phyloP scores from a whole-genome alignment of 1,140 invertebrate species.

The Cotesia glomerata region DNA sequence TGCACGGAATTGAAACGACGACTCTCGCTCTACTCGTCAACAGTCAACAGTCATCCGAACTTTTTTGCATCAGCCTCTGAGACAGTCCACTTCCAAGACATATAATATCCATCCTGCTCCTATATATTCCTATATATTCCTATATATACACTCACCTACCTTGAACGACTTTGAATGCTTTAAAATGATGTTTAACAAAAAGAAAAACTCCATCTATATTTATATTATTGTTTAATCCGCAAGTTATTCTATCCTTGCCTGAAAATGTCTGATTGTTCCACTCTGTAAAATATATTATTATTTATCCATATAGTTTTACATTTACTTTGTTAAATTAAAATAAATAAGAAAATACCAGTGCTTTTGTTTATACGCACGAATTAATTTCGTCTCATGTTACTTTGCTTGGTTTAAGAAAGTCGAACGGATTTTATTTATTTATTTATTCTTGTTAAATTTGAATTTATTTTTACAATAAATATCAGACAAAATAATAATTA shows the following conservation, averaged over 20 bases:
- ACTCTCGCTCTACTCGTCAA: constrained; percentile 8
- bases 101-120: too few species aligned
- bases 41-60: constrained; percentile 3
- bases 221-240: too few species aligned
- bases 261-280: background rate
- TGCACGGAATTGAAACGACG: constrained; percentile 41
- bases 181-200: background rate
- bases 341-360: too few species aligned
- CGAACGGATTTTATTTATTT: too few species aligned
- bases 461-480: too few species aligned
- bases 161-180: background rate
- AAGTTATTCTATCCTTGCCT: background rate
- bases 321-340: too few species aligned
- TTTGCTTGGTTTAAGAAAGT: too few species aligned
- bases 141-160: background rate
- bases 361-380: too few species aligned
- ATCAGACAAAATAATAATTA: too few species aligned
- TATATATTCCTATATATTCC: background rate
- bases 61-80: background rate
- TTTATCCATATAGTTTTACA: background rate
- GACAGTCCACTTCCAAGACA: background rate
- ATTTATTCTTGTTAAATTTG: too few species aligned
- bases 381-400: too few species aligned
- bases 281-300: background rate
- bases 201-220: too few species aligned